Conservation (phyloP, 2,797 vertebrate species). For the Xiphophorus birchmanni region DNA sequence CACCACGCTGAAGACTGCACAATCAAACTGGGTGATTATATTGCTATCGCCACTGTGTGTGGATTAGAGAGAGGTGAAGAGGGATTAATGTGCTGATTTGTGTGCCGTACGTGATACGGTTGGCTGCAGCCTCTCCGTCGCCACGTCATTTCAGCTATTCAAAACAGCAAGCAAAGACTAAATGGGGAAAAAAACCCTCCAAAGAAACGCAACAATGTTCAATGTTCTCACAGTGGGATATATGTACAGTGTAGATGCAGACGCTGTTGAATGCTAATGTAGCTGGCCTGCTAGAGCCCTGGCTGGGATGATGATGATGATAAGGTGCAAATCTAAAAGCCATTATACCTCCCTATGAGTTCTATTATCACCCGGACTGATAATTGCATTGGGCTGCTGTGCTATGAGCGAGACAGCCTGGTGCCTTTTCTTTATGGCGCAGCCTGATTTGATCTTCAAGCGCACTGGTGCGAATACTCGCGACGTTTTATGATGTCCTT, state of each 20-base stretch:
- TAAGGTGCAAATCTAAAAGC: constrained; percentile 79
- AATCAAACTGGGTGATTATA: constrained; percentile 50
- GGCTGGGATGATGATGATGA: constrained; percentile 52
- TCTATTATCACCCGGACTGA: constrained; percentile 75
- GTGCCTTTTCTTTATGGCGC: constrained; percentile 61
- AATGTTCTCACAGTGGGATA: constrained; percentile 6
- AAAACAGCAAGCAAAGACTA: constrained; percentile 13
- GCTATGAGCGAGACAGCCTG: constrained; percentile 55
- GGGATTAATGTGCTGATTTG: constrained; percentile 29
- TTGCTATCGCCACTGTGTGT: constrained; percentile 28
- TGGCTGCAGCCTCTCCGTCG: constrained; percentile 29
- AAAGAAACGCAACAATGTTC: constrained; percentile 23
- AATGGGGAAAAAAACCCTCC: constrained; percentile 11
- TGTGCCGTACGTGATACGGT: constrained; percentile 13
- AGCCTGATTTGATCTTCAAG: constrained; percentile 67
- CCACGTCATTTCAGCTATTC: constrained; percentile 14
- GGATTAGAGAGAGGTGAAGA: constrained; percentile 49
- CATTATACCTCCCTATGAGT: constrained; percentile 74
- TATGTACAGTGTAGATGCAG: constrained; percentile 25
- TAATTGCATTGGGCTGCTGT: constrained; percentile 70
- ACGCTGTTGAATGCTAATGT: constrained; percentile 46
- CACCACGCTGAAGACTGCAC: constrained; percentile 24
- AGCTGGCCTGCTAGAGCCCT: constrained; percentile 38
- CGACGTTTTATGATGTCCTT: constrained; percentile 70
- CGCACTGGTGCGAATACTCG: constrained; percentile 65